Evolutionary conservation across 2,888 invertebrate species (phyloP), one percentile per base, ranked within the genome.

Genomic region (Carabus problematicus): DNA sequence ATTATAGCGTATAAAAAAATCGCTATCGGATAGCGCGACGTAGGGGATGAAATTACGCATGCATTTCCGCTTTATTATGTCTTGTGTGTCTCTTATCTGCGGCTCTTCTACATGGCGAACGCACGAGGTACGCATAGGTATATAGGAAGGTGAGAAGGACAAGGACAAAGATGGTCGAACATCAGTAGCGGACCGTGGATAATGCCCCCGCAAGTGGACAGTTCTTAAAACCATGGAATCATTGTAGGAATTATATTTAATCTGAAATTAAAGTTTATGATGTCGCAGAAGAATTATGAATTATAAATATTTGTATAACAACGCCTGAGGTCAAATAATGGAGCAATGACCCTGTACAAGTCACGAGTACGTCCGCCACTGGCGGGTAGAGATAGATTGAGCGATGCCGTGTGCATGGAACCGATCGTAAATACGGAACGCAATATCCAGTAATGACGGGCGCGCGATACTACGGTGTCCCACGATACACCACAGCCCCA

Each of bases 11-110:
- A 66, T 58, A 66, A 66, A 66, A 66, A 52, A 66, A 66, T 58
- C 66, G 56, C 52, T 63, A 71, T 72, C 71, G 66, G 69, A 70
- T 64, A 63, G 42, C 74, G 75, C 75, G 75, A 66, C 70, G 68
- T 58, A 73, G 78, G 78, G 79, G 79, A 79, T 79, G 79, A 79
- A 80, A 80, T 80, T 80, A 80, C 79, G 79, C 79, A 80, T 80
- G 79, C 79, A 78, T 78, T 79, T 78, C 78, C 78, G 75, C 73
- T 74, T 75, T 77, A 77, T 77, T 78, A 77, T 77, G 77, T 76
- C 59, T n/a, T 40, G 29, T 40, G 29, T 29, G 29, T 29, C 29
- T 58, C 67, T 67, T 67, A 67, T 67, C 67, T 66, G 40, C 41
- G 63, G 63, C 14, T 66, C 58, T 40, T 66, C 49, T 66, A 29